Base-by-base conservation (phyloP, 2,888 invertebrate genomes). In the Callimorpha dominula region DNA sequence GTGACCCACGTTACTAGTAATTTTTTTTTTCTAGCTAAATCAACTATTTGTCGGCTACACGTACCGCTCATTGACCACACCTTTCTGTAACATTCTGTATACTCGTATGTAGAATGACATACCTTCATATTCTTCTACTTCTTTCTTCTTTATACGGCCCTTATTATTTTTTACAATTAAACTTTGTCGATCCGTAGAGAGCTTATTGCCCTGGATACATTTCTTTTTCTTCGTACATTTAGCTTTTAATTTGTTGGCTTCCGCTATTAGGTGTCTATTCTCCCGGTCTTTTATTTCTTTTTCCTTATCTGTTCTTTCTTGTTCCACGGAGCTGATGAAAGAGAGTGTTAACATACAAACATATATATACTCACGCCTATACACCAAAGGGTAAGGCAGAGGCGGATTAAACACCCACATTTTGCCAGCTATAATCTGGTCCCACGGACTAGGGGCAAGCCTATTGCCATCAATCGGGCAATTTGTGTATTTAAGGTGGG, bases 161-260 rank as follows among this genome's bases (percentile, higher is more conserved):
- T 74, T 77, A 9, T 65, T 60, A 70, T 71, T 73, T 46, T 75
- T 74, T 4, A 69, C 49, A 9, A 83, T 71, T 0, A 83, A 43
- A 50, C 78, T 75, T 57, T 83, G 83, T 46, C 82, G 72, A 15
- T 82, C 83, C 43, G 77, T 77, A 42, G 60, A 75, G 57, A 74
- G 77, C 63, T 79, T 75, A 73, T 74, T 71, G 14, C 31, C 20
- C 15, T 52, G 66, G 20, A 43, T 40, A 64, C 65, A 70, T 67
- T 70, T n/a, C 46, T 42, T 69, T 65, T 73, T 73, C 0, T 63
- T 70, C 5, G 71, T 70, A 43, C 71, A 72, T 52, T 73, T 75
- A 14, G 76, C 73, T 65, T 79, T 69, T 9, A 64, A 46, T 72
- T 83, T 83, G 31, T 82, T 82, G 5, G 69, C 12, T 50, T 76